Conservation (phyloP, 2,797 vertebrate genomes). For the Helicolenus hilgendorfi region DNA sequence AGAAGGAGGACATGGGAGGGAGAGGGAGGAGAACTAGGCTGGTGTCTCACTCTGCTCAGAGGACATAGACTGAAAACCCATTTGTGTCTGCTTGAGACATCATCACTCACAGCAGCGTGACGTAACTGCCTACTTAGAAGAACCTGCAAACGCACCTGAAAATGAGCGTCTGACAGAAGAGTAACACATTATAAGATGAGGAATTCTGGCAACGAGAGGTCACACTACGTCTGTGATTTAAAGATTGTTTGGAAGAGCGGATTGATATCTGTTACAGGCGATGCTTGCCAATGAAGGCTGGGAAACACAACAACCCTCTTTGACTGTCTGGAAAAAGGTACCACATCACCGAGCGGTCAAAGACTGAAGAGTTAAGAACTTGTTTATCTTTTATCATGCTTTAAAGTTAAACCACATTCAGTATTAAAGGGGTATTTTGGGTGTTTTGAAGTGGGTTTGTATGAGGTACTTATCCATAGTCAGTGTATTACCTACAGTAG, state of each 20-base stretch:
- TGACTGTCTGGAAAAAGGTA: not conserved
- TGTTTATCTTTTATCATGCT: not conserved
- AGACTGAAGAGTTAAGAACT: not conserved
- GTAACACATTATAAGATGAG: not conserved
- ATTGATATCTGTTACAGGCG: not conserved
- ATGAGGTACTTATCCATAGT: too few species aligned
- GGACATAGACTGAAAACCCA: constrained; percentile 38
- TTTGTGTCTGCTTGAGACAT: constrained; percentile 29
- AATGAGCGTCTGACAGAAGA: not conserved
- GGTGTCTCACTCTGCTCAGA: constrained; percentile 9
- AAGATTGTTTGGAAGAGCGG: not conserved
- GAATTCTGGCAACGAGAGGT: not conserved
- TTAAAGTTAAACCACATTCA: not conserved
- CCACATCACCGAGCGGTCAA: not conserved
- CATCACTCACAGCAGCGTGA: constrained; percentile 38
- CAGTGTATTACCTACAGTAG: too few species aligned
- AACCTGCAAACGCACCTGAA: not conserved
- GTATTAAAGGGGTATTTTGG: too few species aligned
- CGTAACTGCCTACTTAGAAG: constrained; percentile 1
- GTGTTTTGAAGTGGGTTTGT: too few species aligned
- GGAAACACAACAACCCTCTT: not conserved
- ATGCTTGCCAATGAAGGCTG: not conserved
- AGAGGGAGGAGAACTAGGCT: not conserved
- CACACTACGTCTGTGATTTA: not conserved
- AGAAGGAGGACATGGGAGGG: not conserved